Conservation (phyloP, 1,140 invertebrate species). For the Drosophila asahinai region DNA sequence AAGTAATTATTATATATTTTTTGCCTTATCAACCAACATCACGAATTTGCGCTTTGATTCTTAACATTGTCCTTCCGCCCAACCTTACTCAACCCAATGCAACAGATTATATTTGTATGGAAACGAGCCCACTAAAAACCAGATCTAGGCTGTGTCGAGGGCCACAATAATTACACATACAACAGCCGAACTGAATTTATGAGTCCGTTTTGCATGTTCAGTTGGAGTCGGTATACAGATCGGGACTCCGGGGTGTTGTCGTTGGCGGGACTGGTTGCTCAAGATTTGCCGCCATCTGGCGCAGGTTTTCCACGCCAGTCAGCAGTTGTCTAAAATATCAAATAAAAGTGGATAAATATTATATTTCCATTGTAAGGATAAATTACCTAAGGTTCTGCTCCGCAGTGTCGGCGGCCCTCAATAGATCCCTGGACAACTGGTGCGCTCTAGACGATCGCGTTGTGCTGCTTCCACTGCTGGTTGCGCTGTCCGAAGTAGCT, state of each 20-base stretch:
- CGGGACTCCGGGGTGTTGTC: constrained; percentile 65
- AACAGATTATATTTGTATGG: constrained; percentile 48
- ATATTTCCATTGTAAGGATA: not conserved
- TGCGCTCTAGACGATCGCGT: constrained; percentile 73
- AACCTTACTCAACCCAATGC: constrained; percentile 30
- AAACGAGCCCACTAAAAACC: constrained; percentile 56
- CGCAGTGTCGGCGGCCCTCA: constrained; percentile 88
- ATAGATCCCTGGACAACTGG: constrained; percentile 86
- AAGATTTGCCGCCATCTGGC: constrained; percentile 86
- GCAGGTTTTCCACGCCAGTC: constrained; percentile 88
- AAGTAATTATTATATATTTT: constrained; percentile 53
- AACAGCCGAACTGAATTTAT: constrained; percentile 34
- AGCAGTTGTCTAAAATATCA: constrained; percentile 87
- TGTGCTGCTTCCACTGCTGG: constrained; percentile 63
- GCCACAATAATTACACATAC: constrained; percentile 52
- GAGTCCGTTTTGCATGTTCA: constrained; percentile 36
- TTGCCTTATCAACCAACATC: constrained; percentile 72
- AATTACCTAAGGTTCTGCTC: constrained; percentile 88
- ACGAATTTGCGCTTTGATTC: constrained; percentile 78
- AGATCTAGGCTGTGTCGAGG: constrained; percentile 52
- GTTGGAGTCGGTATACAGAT: constrained; percentile 73
- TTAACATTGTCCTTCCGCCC: constrained; percentile 30
- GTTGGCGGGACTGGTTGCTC: constrained; percentile 58
- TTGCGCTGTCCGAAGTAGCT: constrained; percentile 38
- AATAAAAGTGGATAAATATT: not conserved